Evolutionary conservation across 1,140 invertebrate species (phyloP).

Genomic region (Rhizoglyphus robini): DNA sequence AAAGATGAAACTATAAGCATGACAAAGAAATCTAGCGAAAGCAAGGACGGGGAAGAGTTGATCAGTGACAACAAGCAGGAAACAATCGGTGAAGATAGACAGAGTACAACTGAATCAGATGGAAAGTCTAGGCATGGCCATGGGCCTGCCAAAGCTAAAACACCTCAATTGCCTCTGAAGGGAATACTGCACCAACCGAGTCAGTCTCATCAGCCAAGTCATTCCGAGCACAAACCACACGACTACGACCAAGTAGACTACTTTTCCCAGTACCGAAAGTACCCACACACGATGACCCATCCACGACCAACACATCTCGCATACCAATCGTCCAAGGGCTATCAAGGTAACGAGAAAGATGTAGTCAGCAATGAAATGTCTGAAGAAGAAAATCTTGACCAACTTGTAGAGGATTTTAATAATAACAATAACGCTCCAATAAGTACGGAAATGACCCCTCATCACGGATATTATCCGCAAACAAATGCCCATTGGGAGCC

Average conservation of each 20-base stretch:
- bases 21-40: background rate
- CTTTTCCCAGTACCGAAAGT: too few species aligned
- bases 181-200: constrained; percentile 10
- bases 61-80: background rate
- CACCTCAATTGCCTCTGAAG: background rate
- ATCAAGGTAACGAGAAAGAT: too few species aligned
- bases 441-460: background rate
- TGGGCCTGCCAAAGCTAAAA: background rate
- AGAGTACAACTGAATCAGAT: background rate
- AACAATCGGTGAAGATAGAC: background rate
- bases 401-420: background rate
- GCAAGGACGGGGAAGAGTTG: background rate
- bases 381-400: background rate
- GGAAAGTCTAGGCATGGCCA: background rate
- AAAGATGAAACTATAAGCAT: background rate
- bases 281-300: too few species aligned
- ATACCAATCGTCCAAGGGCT: too few species aligned
- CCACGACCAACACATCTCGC: too few species aligned
- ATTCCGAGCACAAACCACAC: background rate
- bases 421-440: constrained; percentile 2
- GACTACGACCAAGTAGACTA: too few species aligned
- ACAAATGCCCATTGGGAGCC: too few species aligned
- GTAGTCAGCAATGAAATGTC: background rate
- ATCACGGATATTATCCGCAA: too few species aligned
- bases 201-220: background rate